Conservation (phyloP, 2,113 vertebrate genomes). For the Physeter macrocephalus region DNA sequence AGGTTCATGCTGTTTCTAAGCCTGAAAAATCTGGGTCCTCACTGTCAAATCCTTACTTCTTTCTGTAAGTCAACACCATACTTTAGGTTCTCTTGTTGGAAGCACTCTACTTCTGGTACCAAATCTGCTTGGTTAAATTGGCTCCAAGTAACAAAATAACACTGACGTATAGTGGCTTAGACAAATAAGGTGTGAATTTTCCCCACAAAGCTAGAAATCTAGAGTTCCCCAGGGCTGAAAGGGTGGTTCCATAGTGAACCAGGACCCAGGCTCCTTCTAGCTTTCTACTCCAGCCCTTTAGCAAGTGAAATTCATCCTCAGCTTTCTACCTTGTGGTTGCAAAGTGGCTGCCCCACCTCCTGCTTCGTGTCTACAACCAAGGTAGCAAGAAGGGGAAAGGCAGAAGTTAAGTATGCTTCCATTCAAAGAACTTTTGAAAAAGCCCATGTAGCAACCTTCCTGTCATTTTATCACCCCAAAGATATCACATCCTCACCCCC, state of each 20-base stretch:
- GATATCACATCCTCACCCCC: background rate
- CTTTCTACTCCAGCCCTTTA: background rate
- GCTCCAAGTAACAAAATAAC: background rate
- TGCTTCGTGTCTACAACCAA: background rate
- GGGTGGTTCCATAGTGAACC: background rate
- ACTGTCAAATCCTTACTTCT: background rate
- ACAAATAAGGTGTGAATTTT: background rate
- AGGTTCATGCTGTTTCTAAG: background rate
- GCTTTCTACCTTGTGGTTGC: background rate
- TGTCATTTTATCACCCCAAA: background rate
- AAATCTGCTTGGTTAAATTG: background rate
- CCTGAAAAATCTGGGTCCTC: background rate
- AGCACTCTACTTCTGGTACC: background rate
- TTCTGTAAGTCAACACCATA: background rate
- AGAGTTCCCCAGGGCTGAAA: background rate
- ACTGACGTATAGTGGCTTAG: background rate
- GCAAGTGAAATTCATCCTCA: background rate
- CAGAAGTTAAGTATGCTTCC: background rate
- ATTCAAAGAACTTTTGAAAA: background rate
- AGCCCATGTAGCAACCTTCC: background rate
- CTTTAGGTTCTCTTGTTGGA: slow-evolving; percentile 2
- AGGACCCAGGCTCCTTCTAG: background rate
- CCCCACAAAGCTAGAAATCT: background rate
- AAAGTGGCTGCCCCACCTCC: background rate
- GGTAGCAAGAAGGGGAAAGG: background rate